Percentiles rank a stretch among this genome's conserved stretches.
Conservation (phyloP, 2,797 vertebrate species). For the Gila robusta region DNA sequence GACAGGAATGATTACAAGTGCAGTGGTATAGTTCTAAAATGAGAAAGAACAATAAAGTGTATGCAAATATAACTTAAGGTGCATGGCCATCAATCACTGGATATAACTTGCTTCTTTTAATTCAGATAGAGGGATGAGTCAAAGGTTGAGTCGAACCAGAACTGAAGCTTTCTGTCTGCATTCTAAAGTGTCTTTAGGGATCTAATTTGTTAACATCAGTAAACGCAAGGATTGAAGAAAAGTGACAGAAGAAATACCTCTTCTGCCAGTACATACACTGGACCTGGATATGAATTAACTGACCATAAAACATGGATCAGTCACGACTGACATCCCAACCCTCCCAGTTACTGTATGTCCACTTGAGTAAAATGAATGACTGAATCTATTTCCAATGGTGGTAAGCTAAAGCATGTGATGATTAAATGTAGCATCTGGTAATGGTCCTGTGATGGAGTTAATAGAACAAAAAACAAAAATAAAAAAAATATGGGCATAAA, state of each 20-base stretch:
- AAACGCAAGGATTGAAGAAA: slow-evolving; percentile 67
- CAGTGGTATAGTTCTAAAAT: background rate
- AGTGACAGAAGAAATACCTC: slow-evolving; percentile 67
- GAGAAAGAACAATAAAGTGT: background rate
- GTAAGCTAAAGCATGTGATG: slow-evolving; percentile 11
- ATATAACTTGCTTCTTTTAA: background rate
- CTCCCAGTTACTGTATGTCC: slow-evolving; percentile 19
- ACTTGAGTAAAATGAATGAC: slow-evolving; percentile 29
- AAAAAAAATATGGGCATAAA: slow-evolving; percentile 51
- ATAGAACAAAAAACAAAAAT: slow-evolving; percentile 25
- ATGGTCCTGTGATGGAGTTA: background rate
- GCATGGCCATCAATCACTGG: background rate
- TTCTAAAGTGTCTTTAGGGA: slow-evolving; percentile 28
- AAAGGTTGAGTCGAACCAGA: background rate
- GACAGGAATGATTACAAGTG: background rate
- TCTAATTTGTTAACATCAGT: slow-evolving; percentile 61
- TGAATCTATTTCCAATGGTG: slow-evolving; percentile 40
- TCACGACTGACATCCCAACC: slow-evolving; percentile 9
- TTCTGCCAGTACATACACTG: slow-evolving; percentile 70
- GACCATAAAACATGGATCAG: slow-evolving; percentile 58
- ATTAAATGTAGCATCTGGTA: slow-evolving; percentile 1
- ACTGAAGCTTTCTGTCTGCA: background rate
- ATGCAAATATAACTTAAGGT: background rate
- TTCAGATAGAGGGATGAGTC: background rate
- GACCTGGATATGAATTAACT: slow-evolving; percentile 69